Evolutionary conservation across 2,888 invertebrate species (phyloP).

Genomic region (Lithophane leautieri): DNA sequence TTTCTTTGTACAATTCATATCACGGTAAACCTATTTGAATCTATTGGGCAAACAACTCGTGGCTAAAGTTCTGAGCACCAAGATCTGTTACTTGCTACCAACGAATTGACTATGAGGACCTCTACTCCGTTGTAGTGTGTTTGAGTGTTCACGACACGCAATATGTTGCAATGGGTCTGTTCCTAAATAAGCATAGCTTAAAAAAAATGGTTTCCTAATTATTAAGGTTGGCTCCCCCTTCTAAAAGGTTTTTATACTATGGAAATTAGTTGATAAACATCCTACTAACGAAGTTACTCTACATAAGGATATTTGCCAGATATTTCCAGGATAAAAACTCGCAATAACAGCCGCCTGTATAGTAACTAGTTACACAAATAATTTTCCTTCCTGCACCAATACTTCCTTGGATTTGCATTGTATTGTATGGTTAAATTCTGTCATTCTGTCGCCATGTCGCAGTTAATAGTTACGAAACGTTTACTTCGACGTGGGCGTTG

Average conservation of each 20-base stretch:
- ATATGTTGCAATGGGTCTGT: too few relatives aligned
- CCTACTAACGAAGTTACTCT: too few relatives aligned
- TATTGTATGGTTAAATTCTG: constrained; percentile 27
- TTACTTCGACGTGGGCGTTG: constrained; percentile 68
- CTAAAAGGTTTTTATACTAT: not conserved
- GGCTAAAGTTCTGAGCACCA: not conserved
- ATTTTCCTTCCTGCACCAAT: constrained; percentile 45
- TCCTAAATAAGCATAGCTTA: too few relatives aligned
- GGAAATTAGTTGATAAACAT: not conserved
- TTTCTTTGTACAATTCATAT: not conserved
- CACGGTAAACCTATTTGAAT: not conserved
- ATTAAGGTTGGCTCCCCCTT: not conserved
- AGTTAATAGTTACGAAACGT: constrained; percentile 61
- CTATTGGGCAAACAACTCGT: too few relatives aligned
- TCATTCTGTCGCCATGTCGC: constrained; percentile 51
- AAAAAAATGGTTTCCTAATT: too few relatives aligned
- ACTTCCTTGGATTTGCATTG: constrained; percentile 38
- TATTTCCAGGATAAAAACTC: not conserved
- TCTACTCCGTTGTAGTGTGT: not conserved
- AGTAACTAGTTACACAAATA: constrained; percentile 13
- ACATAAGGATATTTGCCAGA: not conserved
- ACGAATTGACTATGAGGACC: not conserved
- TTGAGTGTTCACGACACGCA: too few relatives aligned
- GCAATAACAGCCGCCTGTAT: not conserved
- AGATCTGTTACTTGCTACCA: not conserved